Evolutionary conservation across 2,113 vertebrate genomes (phyloP), one percentile per base, ranked within the genome.

Genomic region (Leiothrix lutea): DNA sequence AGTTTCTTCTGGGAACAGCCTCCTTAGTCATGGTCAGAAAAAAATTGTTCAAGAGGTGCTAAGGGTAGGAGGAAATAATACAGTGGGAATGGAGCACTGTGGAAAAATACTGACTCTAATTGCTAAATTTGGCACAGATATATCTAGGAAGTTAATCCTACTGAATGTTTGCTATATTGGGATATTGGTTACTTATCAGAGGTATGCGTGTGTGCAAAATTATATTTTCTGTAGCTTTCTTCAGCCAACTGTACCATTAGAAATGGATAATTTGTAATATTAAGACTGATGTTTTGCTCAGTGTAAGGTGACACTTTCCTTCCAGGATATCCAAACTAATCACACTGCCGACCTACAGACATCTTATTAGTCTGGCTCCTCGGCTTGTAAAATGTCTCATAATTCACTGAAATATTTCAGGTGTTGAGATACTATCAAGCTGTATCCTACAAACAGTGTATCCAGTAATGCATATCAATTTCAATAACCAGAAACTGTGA

Each of bases 91-190:
- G 58, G 92, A 91, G 35, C 44, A 47, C 57, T 71, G 50, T 89
- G 79, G 87, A 92, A 93, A 93, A 95, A 67, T 73, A 88, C 78
- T 38, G 58, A 80, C 48, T 81, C 44, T 82, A 70, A 86, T 86
- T 90, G 74, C 90, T 91, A 93, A 56, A 77, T 85, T 94, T 72
- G 81, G 66, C 71, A 70, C 19, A 80, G 81, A 66, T 91, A 16
- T 40, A 77, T 75, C 70, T 65, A 80, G 85, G 38, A 79, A 88
- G 62, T 82, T 91, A 80, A 94, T 95, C 62, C 85, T 62, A 70
- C 77, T 88, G 67, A 65, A 66, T 73, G 58, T 80, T 94, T 82
- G 61, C 87, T 90, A 20, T 90, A 70, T 38, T 87, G 36, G 65
- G 66, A 29, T 88, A 83, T 86, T 42, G 26, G 85, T 89, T 86